A percentile compares a stretch with the other conserved stretches of the same genome.
Conservation (phyloP, 2,888 invertebrate species). For the Amphipyra berbera region DNA sequence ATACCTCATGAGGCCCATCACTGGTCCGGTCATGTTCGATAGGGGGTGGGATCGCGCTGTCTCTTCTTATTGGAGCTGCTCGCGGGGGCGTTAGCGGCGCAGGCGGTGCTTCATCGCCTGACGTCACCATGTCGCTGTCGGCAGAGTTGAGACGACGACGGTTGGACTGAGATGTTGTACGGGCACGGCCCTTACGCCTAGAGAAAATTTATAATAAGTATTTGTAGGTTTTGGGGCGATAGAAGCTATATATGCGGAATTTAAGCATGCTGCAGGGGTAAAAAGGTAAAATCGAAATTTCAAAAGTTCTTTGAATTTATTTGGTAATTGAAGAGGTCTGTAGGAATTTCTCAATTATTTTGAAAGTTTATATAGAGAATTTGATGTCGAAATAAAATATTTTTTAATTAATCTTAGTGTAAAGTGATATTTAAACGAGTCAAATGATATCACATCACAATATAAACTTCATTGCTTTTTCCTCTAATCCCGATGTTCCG, state of each 20-base stretch:
- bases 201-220: slow-evolving; percentile 13
- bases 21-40: slow-evolving; percentile 23
- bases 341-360: no score
- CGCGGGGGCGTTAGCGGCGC: slow-evolving; percentile 84
- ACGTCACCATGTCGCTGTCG: slow-evolving; percentile 93
- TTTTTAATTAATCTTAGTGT: no score
- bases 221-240: not conserved
- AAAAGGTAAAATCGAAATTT: no score
- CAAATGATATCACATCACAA: slow-evolving; percentile 10
- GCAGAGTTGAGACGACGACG: slow-evolving; percentile 93
- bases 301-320: no score
- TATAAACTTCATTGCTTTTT: slow-evolving; percentile 4
- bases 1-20: slow-evolving; percentile 66
- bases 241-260: not conserved
- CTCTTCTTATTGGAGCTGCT: slow-evolving; percentile 57
- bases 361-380: no score
- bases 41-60: slow-evolving; percentile 53
- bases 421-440: not conserved
- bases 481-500: slow-evolving; percentile 2
- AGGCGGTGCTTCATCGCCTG: slow-evolving; percentile 92
- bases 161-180: slow-evolving; percentile 91
- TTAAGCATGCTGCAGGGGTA: no score
- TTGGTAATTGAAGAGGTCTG: no score
- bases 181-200: slow-evolving; percentile 91
- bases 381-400: no score